Conservation (phyloP, 2,797 vertebrate species). For the Periophthalmus magnuspinnatus region DNA sequence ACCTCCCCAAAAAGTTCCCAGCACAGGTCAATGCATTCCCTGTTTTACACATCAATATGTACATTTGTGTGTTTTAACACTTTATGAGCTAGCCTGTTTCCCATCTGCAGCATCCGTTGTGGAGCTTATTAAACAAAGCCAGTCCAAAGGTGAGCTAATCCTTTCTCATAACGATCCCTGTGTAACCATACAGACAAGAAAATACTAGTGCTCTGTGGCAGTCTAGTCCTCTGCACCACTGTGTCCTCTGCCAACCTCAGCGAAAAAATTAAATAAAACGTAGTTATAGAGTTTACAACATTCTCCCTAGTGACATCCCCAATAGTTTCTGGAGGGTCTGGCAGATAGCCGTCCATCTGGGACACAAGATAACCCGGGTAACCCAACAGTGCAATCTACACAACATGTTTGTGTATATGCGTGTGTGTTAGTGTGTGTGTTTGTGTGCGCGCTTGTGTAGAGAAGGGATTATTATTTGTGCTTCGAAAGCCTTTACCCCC, state of each 20-base stretch:
- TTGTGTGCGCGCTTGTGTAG: slow-evolving; percentile 3
- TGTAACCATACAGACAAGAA: slow-evolving; percentile 50
- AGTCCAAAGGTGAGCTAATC: slow-evolving; percentile 78
- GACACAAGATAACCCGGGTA: slow-evolving; percentile 54
- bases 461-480: slow-evolving; percentile 33
- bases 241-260: slow-evolving; percentile 54
- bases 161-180: slow-evolving; percentile 74
- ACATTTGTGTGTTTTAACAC: slow-evolving; percentile 34
- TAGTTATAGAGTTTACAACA: slow-evolving; percentile 17
- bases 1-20: slow-evolving; percentile 1
- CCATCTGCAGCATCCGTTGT: slow-evolving; percentile 71
- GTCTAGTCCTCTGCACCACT: slow-evolving; percentile 60
- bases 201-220: slow-evolving; percentile 62
- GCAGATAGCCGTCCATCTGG: slow-evolving; percentile 54
- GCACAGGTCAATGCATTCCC: slow-evolving; percentile 30
- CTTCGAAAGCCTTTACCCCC: slow-evolving; percentile 16
- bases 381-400: slow-evolving; percentile 17
- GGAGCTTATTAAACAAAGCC: slow-evolving; percentile 80
- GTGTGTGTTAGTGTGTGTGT: slow-evolving; percentile 4
- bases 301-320: slow-evolving; percentile 20
- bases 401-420: slow-evolving; percentile 7
- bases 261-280: slow-evolving; percentile 14
- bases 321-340: slow-evolving; percentile 32
- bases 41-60: slow-evolving; percentile 38
- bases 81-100: slow-evolving; percentile 62